phyloP scores from a whole-genome alignment of 2,797 vertebrate species.

The Malacoctenus gilli region DNA sequence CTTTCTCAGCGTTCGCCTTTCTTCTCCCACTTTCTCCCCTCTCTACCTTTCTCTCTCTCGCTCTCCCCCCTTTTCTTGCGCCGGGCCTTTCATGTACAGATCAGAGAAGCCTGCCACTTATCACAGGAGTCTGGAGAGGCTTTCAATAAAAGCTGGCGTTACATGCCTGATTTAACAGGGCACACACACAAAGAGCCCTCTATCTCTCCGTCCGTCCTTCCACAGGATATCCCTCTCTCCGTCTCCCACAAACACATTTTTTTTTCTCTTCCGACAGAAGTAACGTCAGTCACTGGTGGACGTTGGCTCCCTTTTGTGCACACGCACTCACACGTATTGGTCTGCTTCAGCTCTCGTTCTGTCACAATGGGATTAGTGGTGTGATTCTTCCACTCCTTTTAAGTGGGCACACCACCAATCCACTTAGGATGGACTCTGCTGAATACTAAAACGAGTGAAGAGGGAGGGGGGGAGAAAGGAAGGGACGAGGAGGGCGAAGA shows the following conservation, averaged over 20 bases:
- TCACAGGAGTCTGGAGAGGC: constrained; percentile 61
- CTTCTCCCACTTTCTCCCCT: constrained; percentile 24
- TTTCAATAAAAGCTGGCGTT: constrained; percentile 64
- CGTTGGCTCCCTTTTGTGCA: constrained; percentile 14
- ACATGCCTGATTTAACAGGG: constrained; percentile 72
- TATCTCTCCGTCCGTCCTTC: constrained; percentile 38
- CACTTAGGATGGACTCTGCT: constrained; percentile 67
- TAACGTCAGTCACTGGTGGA: constrained; percentile 39
- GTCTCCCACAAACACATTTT: constrained; percentile 38
- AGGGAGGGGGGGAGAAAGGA: constrained; percentile 31
- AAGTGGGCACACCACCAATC: constrained; percentile 77
- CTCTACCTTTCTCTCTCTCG: constrained; percentile 30
- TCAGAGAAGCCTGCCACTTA: constrained; percentile 71
- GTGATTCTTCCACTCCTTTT: constrained; percentile 76
- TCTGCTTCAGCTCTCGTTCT: constrained; percentile 60
- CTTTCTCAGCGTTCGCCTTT: constrained; percentile 22
- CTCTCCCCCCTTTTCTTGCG: constrained; percentile 18
- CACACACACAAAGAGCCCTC: constrained; percentile 59
- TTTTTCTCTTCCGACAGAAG: constrained; percentile 26
- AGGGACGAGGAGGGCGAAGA: neutral
- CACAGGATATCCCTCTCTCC: constrained; percentile 37
- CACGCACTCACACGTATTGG: constrained; percentile 31
- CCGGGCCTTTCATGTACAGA: constrained; percentile 66
- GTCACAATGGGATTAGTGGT: constrained; percentile 77
- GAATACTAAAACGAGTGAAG: constrained; percentile 61